Evolutionary conservation across 2,113 vertebrate species (phyloP), one percentile per base, ranked within the genome.

Genomic region (Brachyhypopomus gauderio): DNA sequence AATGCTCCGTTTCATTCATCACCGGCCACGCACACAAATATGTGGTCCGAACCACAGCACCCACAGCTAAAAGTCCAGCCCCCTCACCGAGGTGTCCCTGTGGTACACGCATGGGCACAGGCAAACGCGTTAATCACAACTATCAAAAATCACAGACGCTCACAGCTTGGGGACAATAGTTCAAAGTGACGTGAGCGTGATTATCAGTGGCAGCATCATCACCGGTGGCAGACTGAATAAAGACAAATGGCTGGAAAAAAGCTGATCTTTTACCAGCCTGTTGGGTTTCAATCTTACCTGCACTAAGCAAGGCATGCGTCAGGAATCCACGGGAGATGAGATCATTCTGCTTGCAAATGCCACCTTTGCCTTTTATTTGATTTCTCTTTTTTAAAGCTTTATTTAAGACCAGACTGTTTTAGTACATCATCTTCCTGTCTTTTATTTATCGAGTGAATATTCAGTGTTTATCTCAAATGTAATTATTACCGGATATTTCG

Each of bases 81-180:
- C 66, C 36, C 72, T 59, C 30, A 67, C 20, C 5, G 4, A 74
- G 30, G 3, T 20, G 41, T n/a, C 73, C 72, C 72, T 5, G 23
- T 36, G 41, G 55, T 34, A 23, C 2, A 11, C 1, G 27, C 34
- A 9, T 30, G 30, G 19, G 77, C 64, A 63, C 59, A 84, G 5
- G 20, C 16, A 34, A 70, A 41, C 20, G 20, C 69, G 9, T 45
- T 64, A 56, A 67, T 63, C 62, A 62, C 25, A 45, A 34, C 70
- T 16, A 72, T 84, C 73, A 73, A 76, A 84, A 84, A 41, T 62
- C 59, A 75, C 80, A 87, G 73, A 83, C 56, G 66, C 66, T 77
- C n/a, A 41, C n/a, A 78, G 84, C 85, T 69, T 22, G 60, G 67
- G 82, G 83, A 83, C 72, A 52, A 70, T 38, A 45, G 77, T 60